Base-by-base conservation (phyloP, 2,113 vertebrate genomes). In the Synodontis membranacea region DNA sequence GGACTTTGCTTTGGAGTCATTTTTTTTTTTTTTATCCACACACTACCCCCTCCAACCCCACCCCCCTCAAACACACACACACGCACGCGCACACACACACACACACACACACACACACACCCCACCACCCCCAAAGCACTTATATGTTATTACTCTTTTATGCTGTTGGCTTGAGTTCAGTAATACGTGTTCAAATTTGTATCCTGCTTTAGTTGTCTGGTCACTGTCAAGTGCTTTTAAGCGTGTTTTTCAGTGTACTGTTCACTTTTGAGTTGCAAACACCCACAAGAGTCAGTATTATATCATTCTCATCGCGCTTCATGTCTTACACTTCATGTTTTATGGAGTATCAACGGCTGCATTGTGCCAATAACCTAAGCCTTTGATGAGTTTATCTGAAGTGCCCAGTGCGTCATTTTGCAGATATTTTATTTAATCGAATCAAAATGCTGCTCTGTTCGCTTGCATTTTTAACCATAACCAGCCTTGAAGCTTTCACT, bases 381-480 rank as follows among this genome's bases (percentile, higher is more conserved):
- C 46, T 83, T 87, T 87, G 70, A 62, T 83, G 56, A 44, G 46
- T 37, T 83, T 83, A 68, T 82, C 48, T 68, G 39, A 82, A 83
- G 39, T n/a, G 0, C 25, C 17, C 46, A 64, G 23, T 2, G 23
- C 11, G 5, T 56, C 54, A 46, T n/a, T 56, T 84, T 70, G 46
- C 82, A 66, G 25, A 50, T 50, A 28, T 79, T 80, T 87, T 80
- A 70, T 89, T 86, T 82, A 81, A 81, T 46, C 52, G 39, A 39
- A 74, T 80, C 81, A 72, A 80, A 39, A 83, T 64, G 44, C 72
- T 80, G 23, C n/a, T 83, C 74, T 37, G 74, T 83, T 86, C 84
- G 84, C 9, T 21, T 84, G 72, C 81, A 64, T 72, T 84, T 88
- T 86, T 86, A 28, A 86, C 80, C 64, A 86, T 4, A 7, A 42